Evolutionary conservation across 2,888 invertebrate genomes (phyloP).

Genomic region (Habroteleia sp.): DNA sequence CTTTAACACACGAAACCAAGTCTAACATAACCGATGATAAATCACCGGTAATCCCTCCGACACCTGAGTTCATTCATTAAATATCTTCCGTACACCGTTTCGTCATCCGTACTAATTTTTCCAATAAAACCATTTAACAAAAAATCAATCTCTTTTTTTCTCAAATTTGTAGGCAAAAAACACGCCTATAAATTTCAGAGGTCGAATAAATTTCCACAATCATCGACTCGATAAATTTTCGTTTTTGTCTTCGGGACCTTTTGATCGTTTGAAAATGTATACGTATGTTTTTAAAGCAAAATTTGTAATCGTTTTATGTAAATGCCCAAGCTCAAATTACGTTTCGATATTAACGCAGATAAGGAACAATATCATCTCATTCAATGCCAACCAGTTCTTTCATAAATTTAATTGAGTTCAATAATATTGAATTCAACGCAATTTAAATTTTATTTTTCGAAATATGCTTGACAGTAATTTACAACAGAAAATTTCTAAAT

Average conservation of each 20-base stretch:
- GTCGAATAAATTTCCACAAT: slow-evolving; percentile 13
- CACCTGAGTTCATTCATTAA: slow-evolving; percentile 26
- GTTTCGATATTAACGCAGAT: too few species aligned
- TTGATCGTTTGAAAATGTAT: not conserved
- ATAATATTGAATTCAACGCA: too few species aligned
- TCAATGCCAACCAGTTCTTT: too few species aligned
- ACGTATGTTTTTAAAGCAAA: too few species aligned
- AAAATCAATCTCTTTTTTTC: not conserved
- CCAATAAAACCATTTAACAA: slow-evolving; percentile 11
- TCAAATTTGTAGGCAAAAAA: slow-evolving; percentile 14
- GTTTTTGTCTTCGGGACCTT: not conserved
- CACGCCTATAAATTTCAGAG: slow-evolving; percentile 8
- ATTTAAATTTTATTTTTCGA: too few species aligned
- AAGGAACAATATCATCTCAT: too few species aligned
- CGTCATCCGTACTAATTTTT: slow-evolving; percentile 25
- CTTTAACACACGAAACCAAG: not conserved
- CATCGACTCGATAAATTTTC: slow-evolving; percentile 13
- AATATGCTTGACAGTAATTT: too few species aligned
- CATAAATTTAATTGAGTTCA: too few species aligned
- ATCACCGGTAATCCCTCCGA: slow-evolving; percentile 14
- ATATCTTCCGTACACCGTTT: slow-evolving; percentile 17
- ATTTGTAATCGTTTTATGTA: too few species aligned
- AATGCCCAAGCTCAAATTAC: too few species aligned
- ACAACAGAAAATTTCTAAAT: too few species aligned
- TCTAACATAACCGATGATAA: slow-evolving; percentile 23